These are phyloP conservation scores for Calephelis nemesis DNA, from an alignment of 1,140 invertebrate species.

Conservation along the genomic window DNA sequence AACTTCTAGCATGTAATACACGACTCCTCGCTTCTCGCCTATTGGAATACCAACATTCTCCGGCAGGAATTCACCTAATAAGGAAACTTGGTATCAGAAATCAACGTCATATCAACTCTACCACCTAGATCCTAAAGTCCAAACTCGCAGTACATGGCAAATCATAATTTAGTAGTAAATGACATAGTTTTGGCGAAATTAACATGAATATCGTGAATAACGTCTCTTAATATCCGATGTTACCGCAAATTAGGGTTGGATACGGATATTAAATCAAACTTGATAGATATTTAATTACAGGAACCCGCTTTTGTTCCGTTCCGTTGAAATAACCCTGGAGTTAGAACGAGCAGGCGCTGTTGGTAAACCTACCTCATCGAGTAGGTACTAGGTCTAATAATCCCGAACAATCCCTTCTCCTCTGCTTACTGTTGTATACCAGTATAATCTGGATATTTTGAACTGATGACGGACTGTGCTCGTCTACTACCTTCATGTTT, in stretches of 20 bases:
- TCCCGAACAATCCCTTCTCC: too few species aligned
- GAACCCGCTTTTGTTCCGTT: neutral
- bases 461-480: too few species aligned
- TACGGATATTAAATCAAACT: neutral
- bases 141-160: neutral
- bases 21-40: slow-evolving; percentile 84
- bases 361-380: too few species aligned
- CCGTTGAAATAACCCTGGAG: too few species aligned
- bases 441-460: too few species aligned
- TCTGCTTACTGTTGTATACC: too few species aligned
- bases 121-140: neutral
- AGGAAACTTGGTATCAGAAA: slow-evolving; percentile 20
- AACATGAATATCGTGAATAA: slow-evolving; percentile 1
- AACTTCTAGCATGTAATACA: slow-evolving; percentile 93
- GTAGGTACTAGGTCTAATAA: too few species aligned
- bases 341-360: too few species aligned
- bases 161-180: neutral
- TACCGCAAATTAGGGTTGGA: slow-evolving; percentile 2
- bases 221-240: neutral
- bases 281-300: neutral
- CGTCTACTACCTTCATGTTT: too few species aligned
- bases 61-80: slow-evolving; percentile 88
- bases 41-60: slow-evolving; percentile 90
- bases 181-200: slow-evolving; percentile 9
- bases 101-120: slow-evolving; percentile 15